Evolutionary conservation across 2,888 invertebrate genomes (phyloP), one percentile per base, ranked within the genome.

Genomic region (Lochmaea capreae): DNA sequence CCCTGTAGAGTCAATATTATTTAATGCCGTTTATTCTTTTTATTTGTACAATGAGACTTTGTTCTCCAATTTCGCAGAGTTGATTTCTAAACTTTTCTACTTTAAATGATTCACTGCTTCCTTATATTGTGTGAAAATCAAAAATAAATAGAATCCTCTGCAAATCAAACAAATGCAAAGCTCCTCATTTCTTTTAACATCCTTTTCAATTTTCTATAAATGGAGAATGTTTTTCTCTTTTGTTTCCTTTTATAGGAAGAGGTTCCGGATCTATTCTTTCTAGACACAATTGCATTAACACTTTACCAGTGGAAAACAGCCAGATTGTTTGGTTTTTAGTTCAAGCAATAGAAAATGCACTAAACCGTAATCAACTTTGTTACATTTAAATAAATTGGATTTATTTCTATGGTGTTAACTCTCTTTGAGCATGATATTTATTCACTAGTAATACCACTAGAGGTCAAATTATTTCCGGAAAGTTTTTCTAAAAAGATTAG

Each of bases 221-320:
- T 63, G 54, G 52, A 33, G 46, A 69, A 22, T 14, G 62, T 62
- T 62, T 49, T 67, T 67, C 43, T 22, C 22, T 22, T 9, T 22
- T 26, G 46, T 22, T 65, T 54, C 43, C 18, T 68, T 49, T 52
- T 62, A 49, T 39, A 33, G 16, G 39, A 52, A 54, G 63, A 43
- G 46, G 49, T 33, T 26, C 62, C 54, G 69, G 63, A 63, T 69
- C 62, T 18, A 49, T 69, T 63, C 54, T 69, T 69, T 9, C 42
- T 52, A 49, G 62, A 63, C 63, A 63, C 63, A 69, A 69, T 69
- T 69, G 69, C 62, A 69, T 69, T 69, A 69, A 69, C 62, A 54
- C 63, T 54, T 46, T 61, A 46, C 59, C 61, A 49, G 69, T 52
- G 54, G 69, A 63, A 42, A 69, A 69, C 63, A 69, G 43, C 18